Percentiles rank a stretch among this genome's conserved stretches.
phyloP scores from a whole-genome alignment of 1,140 invertebrate genomes.

The Drosophila insularis region DNA sequence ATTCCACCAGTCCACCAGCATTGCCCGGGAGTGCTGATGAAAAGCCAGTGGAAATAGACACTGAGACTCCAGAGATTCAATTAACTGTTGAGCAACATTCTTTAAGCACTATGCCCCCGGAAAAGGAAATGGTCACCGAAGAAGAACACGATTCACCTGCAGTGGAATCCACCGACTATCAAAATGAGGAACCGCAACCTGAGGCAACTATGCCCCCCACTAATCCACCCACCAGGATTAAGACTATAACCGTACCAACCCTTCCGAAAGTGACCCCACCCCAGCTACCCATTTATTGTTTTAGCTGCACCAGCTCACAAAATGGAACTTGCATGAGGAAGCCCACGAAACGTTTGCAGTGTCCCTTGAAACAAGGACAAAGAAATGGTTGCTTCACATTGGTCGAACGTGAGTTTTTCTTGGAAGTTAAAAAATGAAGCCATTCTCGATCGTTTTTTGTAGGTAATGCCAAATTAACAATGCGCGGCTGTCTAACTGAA shows the following conservation, averaged over 20 bases:
- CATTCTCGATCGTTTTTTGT: not conserved
- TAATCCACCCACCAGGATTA: not conserved
- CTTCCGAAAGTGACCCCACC: not conserved
- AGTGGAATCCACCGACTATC: not conserved
- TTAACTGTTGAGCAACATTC: not conserved
- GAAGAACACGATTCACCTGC: not conserved
- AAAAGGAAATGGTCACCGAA: not conserved
- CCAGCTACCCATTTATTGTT: not conserved
- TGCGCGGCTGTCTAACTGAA: conserved; percentile 63
- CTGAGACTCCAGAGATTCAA: not conserved
- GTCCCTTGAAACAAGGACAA: not conserved
- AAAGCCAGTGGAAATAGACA: not conserved
- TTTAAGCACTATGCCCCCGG: not conserved
- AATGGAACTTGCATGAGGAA: not conserved
- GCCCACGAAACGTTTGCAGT: not conserved
- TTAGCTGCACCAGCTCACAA: not conserved
- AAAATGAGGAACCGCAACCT: conserved; percentile 9
- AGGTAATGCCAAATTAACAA: not conserved
- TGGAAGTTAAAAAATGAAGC: not conserved
- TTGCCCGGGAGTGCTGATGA: not conserved
- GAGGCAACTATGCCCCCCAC: not conserved
- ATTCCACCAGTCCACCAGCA: not conserved
- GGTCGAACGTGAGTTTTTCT: not conserved
- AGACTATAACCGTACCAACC: not conserved
- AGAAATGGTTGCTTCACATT: conserved; percentile 4